These are phyloP conservation scores for Eudasyphora cyanicolor DNA, from an alignment of 2,888 invertebrate genomes.

Conservation along the genomic window DNA sequence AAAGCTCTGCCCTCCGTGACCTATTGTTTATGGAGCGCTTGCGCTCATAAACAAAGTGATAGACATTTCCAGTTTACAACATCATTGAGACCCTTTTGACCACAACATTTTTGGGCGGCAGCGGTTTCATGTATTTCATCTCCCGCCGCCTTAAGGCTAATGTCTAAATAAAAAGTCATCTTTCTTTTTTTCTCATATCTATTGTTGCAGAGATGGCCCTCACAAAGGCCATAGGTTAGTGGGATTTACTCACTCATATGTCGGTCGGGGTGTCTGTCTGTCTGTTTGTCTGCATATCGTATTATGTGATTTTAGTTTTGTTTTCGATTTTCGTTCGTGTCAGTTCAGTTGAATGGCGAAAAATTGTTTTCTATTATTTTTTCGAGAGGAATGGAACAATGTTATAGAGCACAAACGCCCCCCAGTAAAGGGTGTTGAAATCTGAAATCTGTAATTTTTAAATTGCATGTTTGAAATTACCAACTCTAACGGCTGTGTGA, in stretches of 20 bases:
- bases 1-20: neutral
- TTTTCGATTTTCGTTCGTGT: neutral
- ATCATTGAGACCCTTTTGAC: neutral
- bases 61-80: slow-evolving; percentile 4
- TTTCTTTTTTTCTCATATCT: neutral
- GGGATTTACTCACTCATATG: no score
- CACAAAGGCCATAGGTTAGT: slow-evolving; percentile 9
- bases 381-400: slow-evolving; percentile 24
- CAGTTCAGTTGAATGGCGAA: no score
- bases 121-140: neutral
- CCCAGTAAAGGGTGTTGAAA: no score
- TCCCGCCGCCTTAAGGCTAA: neutral
- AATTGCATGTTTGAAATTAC: slow-evolving; percentile 53
- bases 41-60: neutral
- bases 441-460: slow-evolving; percentile 39
- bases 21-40: neutral
- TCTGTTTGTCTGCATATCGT: no score
- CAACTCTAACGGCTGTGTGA: neutral
- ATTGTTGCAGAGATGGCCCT: neutral
- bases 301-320: no score
- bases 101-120: slow-evolving; percentile 1
- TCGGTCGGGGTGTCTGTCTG: no score
- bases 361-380: slow-evolving; percentile 23
- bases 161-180: neutral
- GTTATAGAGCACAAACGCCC: no score